These are phyloP conservation scores for Myodes glareolus DNA, from an alignment of 2,113 vertebrate species.

Conservation along the genomic window DNA sequence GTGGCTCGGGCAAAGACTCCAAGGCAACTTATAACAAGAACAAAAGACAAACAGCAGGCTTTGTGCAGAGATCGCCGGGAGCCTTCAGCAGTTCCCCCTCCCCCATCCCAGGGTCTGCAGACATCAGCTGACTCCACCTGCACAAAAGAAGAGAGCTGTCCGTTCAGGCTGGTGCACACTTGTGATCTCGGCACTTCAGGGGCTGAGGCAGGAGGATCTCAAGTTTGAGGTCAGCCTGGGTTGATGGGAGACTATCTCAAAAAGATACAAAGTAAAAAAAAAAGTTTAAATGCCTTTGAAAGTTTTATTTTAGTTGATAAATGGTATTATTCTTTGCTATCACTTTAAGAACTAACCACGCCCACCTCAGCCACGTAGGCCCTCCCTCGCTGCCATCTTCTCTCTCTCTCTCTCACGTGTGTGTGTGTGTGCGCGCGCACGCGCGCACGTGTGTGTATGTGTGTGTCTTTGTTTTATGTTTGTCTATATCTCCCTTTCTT, in stretches of 20 bases:
- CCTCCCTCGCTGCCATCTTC: too few relatives aligned
- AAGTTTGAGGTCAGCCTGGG: not conserved
- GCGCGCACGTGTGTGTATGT: too few relatives aligned
- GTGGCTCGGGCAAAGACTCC: not conserved
- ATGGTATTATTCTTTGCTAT: too few relatives aligned
- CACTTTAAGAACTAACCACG: too few relatives aligned
- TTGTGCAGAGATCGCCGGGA: rapidly evolving
- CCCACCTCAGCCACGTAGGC: too few relatives aligned
- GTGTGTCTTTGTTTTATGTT: too few relatives aligned
- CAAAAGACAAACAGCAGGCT: not conserved
- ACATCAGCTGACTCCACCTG: not conserved
- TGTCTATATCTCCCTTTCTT: too few relatives aligned
- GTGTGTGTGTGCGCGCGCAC: too few relatives aligned
- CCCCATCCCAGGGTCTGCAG: too few relatives aligned
- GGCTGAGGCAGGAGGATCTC: not conserved
- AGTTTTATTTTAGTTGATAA: not conserved
- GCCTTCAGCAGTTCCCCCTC: not conserved
- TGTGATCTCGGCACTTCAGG: not conserved
- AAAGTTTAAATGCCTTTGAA: not conserved
- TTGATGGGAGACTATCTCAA: not conserved
- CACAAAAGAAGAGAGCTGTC: not conserved
- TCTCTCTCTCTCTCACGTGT: too few relatives aligned
- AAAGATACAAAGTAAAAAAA: not conserved
- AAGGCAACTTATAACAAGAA: not conserved
- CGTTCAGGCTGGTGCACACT: not conserved